These are phyloP conservation scores for Morpho achilles DNA, from an alignment of 2,888 invertebrate genomes.

Conservation along the genomic window DNA sequence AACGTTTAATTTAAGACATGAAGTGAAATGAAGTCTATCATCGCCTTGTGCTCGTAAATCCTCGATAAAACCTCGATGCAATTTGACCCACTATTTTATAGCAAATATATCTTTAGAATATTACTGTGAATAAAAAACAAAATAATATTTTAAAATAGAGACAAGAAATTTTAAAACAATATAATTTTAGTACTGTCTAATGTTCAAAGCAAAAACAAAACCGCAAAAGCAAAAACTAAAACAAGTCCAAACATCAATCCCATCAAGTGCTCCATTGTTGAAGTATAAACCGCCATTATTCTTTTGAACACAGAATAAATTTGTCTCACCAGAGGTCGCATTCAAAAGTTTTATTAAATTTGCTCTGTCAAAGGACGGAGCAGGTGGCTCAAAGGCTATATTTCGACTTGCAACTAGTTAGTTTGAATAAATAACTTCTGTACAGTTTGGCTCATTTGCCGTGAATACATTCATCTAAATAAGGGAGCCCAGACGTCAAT, in stretches of 20 bases:
- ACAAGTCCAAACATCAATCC: conserved; percentile 31
- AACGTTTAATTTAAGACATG: no score
- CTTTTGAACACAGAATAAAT: conserved; percentile 30
- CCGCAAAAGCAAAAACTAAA: background rate
- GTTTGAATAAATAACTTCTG: conserved; percentile 33
- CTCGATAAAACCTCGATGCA: no score
- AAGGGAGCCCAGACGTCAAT: no score
- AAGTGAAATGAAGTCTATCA: no score
- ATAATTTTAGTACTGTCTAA: no score
- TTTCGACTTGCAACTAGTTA: conserved; percentile 19
- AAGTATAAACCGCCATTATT: conserved; percentile 29
- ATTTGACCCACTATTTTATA: no score
- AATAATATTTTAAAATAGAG: no score
- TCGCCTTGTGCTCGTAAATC: no score
- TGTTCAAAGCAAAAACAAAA: no score
- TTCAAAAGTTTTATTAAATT: conserved; percentile 62
- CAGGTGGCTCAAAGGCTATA: conserved; percentile 22
- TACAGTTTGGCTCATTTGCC: conserved; percentile 12
- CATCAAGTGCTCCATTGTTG: conserved; percentile 39
- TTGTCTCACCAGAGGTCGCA: conserved; percentile 42
- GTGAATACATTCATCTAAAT: conserved; percentile 1
- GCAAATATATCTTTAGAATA: no score
- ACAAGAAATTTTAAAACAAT: no score
- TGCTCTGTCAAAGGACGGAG: conserved; percentile 35
- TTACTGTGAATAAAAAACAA: no score